Base-by-base conservation (phyloP, 2,888 invertebrate species). In the Microctonus aethiopoides region DNA sequence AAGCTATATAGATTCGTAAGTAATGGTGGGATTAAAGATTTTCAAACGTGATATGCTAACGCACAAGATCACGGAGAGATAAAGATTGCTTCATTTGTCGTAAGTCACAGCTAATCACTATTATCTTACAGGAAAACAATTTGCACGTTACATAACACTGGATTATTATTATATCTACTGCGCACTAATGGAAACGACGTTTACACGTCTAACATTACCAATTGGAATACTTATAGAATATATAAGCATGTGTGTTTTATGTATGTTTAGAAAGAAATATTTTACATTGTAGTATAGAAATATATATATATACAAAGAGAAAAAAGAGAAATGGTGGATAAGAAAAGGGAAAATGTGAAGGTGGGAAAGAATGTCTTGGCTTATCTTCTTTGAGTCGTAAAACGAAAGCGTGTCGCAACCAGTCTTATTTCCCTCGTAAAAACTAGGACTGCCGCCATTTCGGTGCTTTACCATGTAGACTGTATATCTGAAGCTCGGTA, bases 391-490 rank as follows among this genome's bases (percentile, higher is more conserved):
- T 10, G 26, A 39, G 32, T 72, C 73, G 71, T 76, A 76, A 75
- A 76, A 76, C 64, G 71, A 72, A 60, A 73, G 67, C 68, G 73
- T 75, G 72, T 70, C 74, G 72, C 72, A 71, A 73, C 70, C 76
- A 75, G 73, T 74, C 71, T 72, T 73, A 69, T 75, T 68, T 60
- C 68, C 62, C 61, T 65, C 57, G 46, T 51, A 68, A 67, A 64
- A 67, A 62, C 68, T 59, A 66, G 41, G 57, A 34, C 61, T 39
- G 24, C 54, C 54, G 26, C 10, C 54, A 54, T 60, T 36, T 52
- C n/a, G 52, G 13, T 26, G 51, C 54, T 65, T 20, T 54, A 67
- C 32, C 54, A 24, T 24, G 41, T 57, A 52, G 56, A 56, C 57
- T 46, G 32, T 29, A 65, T 41, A 46, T 36, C 41, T 36, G 24